phyloP scores from a whole-genome alignment of 1,140 invertebrate species.

The Drosophila punjabiensis region DNA sequence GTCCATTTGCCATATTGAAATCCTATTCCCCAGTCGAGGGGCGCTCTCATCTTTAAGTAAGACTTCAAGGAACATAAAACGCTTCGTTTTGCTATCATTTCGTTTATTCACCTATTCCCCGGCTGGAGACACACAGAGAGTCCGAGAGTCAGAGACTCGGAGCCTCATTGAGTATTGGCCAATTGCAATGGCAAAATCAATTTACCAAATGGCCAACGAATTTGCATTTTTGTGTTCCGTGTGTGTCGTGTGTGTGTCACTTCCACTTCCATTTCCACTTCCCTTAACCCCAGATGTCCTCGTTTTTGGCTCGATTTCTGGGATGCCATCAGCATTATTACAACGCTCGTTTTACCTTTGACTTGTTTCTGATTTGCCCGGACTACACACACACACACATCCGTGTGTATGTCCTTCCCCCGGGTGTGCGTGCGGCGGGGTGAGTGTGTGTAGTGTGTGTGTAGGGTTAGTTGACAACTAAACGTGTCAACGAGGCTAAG shows the following conservation, averaged over 20 bases:
- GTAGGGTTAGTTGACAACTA: conserved; percentile 67
- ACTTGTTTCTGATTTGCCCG: conserved; percentile 74
- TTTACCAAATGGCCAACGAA: conserved; percentile 73
- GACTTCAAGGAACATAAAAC: conserved; percentile 44
- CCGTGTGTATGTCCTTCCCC: conserved; percentile 18
- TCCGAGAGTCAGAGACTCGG: background rate
- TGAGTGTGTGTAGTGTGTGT: conserved; percentile 14
- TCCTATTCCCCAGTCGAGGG: conserved; percentile 15
- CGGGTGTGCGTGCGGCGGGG: conserved; percentile 10
- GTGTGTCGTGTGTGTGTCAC: background rate
- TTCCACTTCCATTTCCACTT: background rate
- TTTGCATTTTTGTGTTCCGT: conserved; percentile 59
- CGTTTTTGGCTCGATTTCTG: conserved; percentile 50
- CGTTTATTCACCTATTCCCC: conserved; percentile 30
- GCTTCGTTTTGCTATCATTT: conserved; percentile 24
- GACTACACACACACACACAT: conserved; percentile 31
- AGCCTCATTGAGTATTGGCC: conserved; percentile 47
- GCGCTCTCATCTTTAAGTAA: conserved; percentile 41
- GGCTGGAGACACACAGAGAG: conserved; percentile 14
- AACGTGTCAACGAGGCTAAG: conserved; percentile 80
- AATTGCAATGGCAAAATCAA: conserved; percentile 69
- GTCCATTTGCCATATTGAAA: conserved; percentile 34
- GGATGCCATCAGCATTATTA: conserved; percentile 70
- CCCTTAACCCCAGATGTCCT: conserved; percentile 13
- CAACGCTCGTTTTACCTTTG: conserved; percentile 71